Conservation (phyloP, 2,113 vertebrate species). For the Desmodus rotundus region DNA sequence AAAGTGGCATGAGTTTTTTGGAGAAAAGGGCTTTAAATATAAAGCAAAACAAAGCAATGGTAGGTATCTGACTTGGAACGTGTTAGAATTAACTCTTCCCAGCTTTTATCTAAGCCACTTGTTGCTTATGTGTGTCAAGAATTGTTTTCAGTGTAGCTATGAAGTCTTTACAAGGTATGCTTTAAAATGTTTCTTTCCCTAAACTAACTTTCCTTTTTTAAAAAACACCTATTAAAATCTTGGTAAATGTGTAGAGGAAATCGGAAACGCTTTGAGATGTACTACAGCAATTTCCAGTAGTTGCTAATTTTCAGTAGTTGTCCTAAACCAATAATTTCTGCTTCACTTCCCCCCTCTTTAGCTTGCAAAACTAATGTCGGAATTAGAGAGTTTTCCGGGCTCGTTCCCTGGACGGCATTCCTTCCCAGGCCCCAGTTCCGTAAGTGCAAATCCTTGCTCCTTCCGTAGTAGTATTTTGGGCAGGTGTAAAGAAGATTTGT, state of each 20-base stretch:
- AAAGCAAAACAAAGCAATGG: slow-evolving; percentile 99
- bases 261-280: slow-evolving; percentile 11
- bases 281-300: slow-evolving; percentile 14
- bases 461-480: not conserved
- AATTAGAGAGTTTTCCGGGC: slow-evolving; percentile 91
- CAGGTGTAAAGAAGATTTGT: not conserved
- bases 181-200: not conserved
- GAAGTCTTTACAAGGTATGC: not conserved
- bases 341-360: slow-evolving; percentile 70
- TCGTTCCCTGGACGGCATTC: slow-evolving; percentile 81
- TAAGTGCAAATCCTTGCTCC: slow-evolving; percentile 74
- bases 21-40: slow-evolving; percentile 95
- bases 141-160: not conserved
- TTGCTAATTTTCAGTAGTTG: slow-evolving; percentile 57
- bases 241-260: not conserved
- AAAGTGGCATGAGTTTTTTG: slow-evolving; percentile 87
- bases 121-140: not conserved
- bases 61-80: slow-evolving; percentile 63
- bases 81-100: not conserved
- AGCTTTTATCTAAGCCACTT: not conserved
- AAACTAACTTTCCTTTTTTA: not conserved
- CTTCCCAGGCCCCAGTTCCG: slow-evolving; percentile 76
- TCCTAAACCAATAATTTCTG: slow-evolving; percentile 28
- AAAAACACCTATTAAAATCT: not conserved
- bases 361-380: slow-evolving; percentile 97